Evolutionary conservation across 2,888 invertebrate species (phyloP).

Genomic region (Scotopteryx bipunctaria): DNA sequence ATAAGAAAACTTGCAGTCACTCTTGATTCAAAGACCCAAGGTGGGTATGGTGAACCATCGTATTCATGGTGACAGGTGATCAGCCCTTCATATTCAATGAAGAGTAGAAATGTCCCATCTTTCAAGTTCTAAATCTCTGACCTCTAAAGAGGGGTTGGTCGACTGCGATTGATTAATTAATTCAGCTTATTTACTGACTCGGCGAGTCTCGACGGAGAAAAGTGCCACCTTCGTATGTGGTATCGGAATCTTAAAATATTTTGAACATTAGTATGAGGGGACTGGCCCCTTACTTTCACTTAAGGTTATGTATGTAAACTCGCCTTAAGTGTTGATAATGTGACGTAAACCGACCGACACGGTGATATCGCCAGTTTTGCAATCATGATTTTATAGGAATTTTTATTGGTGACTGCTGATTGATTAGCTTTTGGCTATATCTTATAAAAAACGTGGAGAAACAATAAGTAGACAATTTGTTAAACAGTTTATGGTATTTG

Average conservation of each 20-base stretch:
- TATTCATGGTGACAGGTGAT: too few species aligned
- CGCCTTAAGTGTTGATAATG: slow-evolving; percentile 71
- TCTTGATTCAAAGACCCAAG: too few species aligned
- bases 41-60: too few species aligned
- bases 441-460: neutral
- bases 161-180: slow-evolving; percentile 73
- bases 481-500: too few species aligned
- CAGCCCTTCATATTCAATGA: too few species aligned
- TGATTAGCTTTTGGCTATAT: slow-evolving; percentile 1
- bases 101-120: slow-evolving; percentile 21
- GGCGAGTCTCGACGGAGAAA: slow-evolving; percentile 72
- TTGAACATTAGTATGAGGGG: slow-evolving; percentile 77
- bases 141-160: slow-evolving; percentile 62
- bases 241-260: slow-evolving; percentile 77
- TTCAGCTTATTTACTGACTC: slow-evolving; percentile 74
- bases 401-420: slow-evolving; percentile 4
- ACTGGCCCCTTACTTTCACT: slow-evolving; percentile 77
- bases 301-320: slow-evolving; percentile 79
- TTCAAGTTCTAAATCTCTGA: slow-evolving; percentile 54
- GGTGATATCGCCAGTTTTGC: slow-evolving; percentile 33
- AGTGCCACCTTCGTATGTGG: slow-evolving; percentile 66
- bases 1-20: too few species aligned
- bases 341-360: slow-evolving; percentile 66
- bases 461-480: too few species aligned
- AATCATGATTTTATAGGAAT: slow-evolving; percentile 17